Evolutionary conservation across 53 echinoderm and acorn worm genomes (phyloP), one percentile per base, ranked within the genome.

Genomic region (Paelopatides confundens): DNA sequence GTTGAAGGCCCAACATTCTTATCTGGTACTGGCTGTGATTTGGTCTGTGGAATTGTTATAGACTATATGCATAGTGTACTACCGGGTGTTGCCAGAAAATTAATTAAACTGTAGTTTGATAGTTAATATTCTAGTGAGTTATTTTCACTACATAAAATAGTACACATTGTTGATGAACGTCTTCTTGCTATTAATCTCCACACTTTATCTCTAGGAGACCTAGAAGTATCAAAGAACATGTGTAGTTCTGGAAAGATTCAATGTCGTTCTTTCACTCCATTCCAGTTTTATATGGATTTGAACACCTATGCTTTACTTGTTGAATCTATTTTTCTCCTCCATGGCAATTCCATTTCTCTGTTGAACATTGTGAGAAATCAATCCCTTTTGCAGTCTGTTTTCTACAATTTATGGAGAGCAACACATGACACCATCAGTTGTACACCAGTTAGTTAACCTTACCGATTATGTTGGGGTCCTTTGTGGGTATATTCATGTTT

Each of bases 161-260:
- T 40, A 40, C 40, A 40, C 40, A 40, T 11, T 40, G 6, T 40
- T 8, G 40, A 40, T 40, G 11, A 8, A 40, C 40, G 40, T 40
- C 11, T 40, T 6, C 11, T 40, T 40, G 7, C 40, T 40, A 40
- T 40, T 11, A 40, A 40, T 11, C 40, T 8, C 40, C 40, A 40
- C 40, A 40, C 6, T 40, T 40, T 11, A 40, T 40, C 11, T 40
- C 40, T 11, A 66, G 93, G 33, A 49, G 85, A 13, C 95, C 93
- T 17, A 79, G 86, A 40, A 88, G 88, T 32, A 86, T 95, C 87
- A 88, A 93, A 89, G 65, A 88, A 0, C 94, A 94, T 36, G 36
- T 40, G 2, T 86, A 88, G 68, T 88, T 89, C 62, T 95, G 95
- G 95, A 95, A 95, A 35, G 93, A 93, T 14, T 90, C 93, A 14